Conservation (phyloP, 2,888 invertebrate genomes). For the Zonitis immaculata region DNA sequence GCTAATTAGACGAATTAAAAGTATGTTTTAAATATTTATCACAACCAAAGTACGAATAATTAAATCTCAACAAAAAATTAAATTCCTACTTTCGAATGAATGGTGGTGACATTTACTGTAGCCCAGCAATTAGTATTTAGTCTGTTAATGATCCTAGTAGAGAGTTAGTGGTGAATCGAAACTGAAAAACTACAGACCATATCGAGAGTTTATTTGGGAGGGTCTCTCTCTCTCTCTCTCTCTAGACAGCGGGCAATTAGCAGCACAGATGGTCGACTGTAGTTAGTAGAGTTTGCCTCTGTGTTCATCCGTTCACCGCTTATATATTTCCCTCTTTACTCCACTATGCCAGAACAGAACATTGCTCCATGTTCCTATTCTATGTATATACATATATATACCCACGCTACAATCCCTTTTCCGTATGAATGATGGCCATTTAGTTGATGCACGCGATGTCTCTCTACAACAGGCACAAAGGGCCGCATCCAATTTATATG, state of each 20-base stretch:
- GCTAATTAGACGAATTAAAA: too few species aligned
- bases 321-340: neutral
- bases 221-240: constrained; percentile 12
- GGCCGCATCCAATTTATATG: constrained; percentile 6
- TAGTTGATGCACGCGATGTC: constrained; percentile 7
- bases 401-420: constrained; percentile 2
- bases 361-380: too few species aligned
- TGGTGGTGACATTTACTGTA: neutral
- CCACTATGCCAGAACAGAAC: neutral
- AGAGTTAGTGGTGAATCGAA: neutral
- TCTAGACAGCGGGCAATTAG: constrained; percentile 23
- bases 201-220: neutral
- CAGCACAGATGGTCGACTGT: constrained; percentile 17
- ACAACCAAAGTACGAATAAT: too few species aligned
- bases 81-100: too few species aligned
- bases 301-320: neutral
- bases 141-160: neutral
- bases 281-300: neutral
- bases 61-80: too few species aligned
- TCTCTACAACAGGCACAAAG: constrained; percentile 4
- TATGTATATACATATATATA: neutral
- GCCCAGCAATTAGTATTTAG: neutral
- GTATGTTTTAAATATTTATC: too few species aligned
- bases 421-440: constrained; percentile 17
- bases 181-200: neutral